Base-by-base conservation (phyloP, 2,797 vertebrate species). In the Pygocentrus nattereri region DNA sequence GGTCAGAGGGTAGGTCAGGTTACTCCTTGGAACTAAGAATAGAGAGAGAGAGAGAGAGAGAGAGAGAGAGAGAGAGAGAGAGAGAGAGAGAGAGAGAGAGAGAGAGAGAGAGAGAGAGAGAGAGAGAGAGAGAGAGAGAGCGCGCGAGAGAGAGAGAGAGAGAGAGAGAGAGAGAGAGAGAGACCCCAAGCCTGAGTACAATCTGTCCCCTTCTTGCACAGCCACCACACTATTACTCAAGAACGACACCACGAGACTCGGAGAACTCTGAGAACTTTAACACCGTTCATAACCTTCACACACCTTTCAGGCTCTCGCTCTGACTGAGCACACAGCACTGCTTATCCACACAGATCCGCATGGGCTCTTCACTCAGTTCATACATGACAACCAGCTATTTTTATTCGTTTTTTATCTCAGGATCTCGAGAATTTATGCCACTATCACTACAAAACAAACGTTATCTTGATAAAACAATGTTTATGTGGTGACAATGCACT, bases 21-120 rank as follows among this genome's bases (percentile, higher is more conserved):
- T 81, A 70, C 83, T 78, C 34, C 62, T 61, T 44, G 19, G 56
- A 31, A 59, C 79, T 81, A 78, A 74, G 70, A 90, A 74, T 83
- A 79, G 49, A 44, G 41, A 80, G 61, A 82, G 52, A 81, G 68
- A 31, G 76, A 67, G 34, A 8, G 18, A 79, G 21, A 34, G 80
- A 84, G 49, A 8, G 41, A 44, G 41, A 38, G 34, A 38, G 34
- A 38, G 80, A 84, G 52, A 78, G 52, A 41, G 52, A 80, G 56
- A 82, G 54, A 81, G 67, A 38, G 65, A 70, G 25, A 5, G 16
- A 79, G 21, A 34, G 80, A 84, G 52, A 78, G 52, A 41, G 47
- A 80, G 59, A 82, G 54, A 81, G 67, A 38, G 74, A 70, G 25
- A 5, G 16, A 79, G 21, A 34, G 80, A 84, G 52, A 72, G 78